Percentiles rank a stretch among this genome's conserved stretches.
Evolutionary conservation across 1,140 invertebrate genomes (phyloP).

Genomic region (Sarcophaga bullata): DNA sequence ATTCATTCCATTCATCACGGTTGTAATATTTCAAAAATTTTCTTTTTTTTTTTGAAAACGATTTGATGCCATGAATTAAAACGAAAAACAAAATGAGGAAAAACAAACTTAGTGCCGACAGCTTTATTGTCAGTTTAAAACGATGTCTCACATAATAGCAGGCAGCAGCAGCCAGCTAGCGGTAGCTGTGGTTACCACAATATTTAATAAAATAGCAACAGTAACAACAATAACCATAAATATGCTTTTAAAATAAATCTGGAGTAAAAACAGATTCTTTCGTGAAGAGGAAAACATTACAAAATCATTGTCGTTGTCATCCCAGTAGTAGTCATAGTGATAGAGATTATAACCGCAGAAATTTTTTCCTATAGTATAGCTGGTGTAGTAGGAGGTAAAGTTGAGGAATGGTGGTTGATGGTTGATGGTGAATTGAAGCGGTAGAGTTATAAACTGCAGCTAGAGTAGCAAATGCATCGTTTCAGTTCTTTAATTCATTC

Average conservation of each 20-base stretch:
- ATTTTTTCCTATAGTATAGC: not conserved
- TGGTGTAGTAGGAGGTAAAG: not conserved
- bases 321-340: not conserved
- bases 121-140: constrained; percentile 29
- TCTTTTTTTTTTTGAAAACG: not conserved
- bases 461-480: not conserved
- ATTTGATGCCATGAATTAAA: not conserved
- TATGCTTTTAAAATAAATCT: not conserved
- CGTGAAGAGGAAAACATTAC: not conserved
- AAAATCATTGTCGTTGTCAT: constrained; percentile 15
- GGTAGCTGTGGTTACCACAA: constrained; percentile 30
- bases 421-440: not conserved
- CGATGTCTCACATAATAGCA: not conserved
- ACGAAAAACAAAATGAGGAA: not conserved
- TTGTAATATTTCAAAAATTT: not conserved
- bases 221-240: not conserved
- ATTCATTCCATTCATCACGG: not conserved
- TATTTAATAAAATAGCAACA: constrained; percentile 12
- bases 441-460: not conserved
- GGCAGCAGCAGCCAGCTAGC: not conserved
- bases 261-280: not conserved
- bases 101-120: constrained; percentile 13
- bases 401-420: not conserved
- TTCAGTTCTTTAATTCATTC: not conserved
- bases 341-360: constrained; percentile 6